Conservation (phyloP, 2,888 invertebrate species). For the Drosophila pullipes region DNA sequence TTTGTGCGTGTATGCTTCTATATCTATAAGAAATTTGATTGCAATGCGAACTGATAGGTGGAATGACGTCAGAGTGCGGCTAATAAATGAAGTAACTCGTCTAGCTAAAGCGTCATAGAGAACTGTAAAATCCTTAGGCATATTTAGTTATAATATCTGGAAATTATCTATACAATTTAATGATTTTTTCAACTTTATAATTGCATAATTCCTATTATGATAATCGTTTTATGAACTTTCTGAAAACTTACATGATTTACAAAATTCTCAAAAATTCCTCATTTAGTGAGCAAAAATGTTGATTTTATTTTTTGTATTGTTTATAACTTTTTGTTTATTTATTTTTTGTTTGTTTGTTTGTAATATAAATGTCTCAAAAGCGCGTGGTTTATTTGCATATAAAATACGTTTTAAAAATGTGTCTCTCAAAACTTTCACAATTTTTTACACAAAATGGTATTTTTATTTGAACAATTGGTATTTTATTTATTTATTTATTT, state of each 20-base stretch:
- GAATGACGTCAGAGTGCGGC: constrained; percentile 56
- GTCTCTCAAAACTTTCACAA: constrained; percentile 35
- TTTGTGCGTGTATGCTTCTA: constrained; percentile 4
- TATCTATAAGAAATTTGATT: constrained; percentile 56
- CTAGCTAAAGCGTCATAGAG: constrained; percentile 21
- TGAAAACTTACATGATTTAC: constrained; percentile 49
- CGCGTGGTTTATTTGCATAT: constrained; percentile 34
- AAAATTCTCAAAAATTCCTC: constrained; percentile 31
- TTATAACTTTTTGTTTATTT: not conserved
- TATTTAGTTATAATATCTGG: not conserved
- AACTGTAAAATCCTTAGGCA: not conserved
- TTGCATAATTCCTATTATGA: not conserved
- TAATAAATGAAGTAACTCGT: constrained; percentile 31
- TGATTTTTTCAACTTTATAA: too few relatives aligned
- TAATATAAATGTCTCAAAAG: constrained; percentile 44
- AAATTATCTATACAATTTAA: not conserved
- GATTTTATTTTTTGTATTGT: not conserved
- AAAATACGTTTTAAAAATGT: constrained; percentile 36
- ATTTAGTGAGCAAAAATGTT: constrained; percentile 36
- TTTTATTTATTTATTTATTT: not conserved
- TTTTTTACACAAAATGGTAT: constrained; percentile 18
- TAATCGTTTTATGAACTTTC: not conserved
- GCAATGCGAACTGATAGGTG: constrained; percentile 41
- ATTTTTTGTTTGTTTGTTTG: not conserved
- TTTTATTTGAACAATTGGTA: constrained; percentile 13